A percentile compares a stretch with the other conserved stretches of the same genome.
Evolutionary conservation across 2,797 vertebrate species (phyloP).

Genomic region (Scolopax rusticola): DNA sequence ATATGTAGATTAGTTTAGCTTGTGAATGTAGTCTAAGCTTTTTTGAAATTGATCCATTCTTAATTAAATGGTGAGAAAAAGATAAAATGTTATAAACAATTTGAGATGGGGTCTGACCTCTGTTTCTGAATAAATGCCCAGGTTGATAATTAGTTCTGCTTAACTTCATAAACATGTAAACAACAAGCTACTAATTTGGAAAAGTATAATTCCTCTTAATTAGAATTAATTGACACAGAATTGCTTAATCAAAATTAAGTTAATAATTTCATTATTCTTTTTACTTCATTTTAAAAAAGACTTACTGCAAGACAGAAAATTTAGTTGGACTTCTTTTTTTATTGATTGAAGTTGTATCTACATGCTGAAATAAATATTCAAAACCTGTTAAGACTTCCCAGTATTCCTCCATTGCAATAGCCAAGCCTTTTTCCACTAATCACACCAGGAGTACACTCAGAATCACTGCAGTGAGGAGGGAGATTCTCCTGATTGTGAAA

Average conservation of each 20-base stretch:
- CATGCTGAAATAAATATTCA: background rate
- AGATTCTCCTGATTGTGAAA: background rate
- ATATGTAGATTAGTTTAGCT: background rate
- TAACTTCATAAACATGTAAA: conserved; percentile 3
- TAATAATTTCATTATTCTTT: background rate
- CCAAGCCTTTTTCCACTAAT: background rate
- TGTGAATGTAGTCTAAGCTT: background rate
- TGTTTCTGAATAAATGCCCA: background rate
- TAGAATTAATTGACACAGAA: conserved; percentile 6
- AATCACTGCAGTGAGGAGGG: background rate
- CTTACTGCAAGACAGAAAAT: background rate
- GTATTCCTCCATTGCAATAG: background rate
- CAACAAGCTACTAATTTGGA: conserved; percentile 24
- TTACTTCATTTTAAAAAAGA: background rate
- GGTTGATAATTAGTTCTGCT: conserved; percentile 18
- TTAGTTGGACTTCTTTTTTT: background rate
- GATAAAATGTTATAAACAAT: background rate
- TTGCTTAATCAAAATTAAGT: background rate
- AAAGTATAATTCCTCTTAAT: background rate
- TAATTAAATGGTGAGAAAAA: conserved; percentile 16
- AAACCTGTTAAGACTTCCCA: background rate
- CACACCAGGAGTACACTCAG: background rate
- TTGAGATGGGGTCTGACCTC: background rate
- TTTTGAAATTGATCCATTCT: background rate
- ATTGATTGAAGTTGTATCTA: background rate